Percentiles rank a stretch among this genome's conserved stretches.
These are phyloP conservation scores for Pocota personata DNA, from an alignment of 2,888 invertebrate species.

Conservation along the genomic window DNA sequence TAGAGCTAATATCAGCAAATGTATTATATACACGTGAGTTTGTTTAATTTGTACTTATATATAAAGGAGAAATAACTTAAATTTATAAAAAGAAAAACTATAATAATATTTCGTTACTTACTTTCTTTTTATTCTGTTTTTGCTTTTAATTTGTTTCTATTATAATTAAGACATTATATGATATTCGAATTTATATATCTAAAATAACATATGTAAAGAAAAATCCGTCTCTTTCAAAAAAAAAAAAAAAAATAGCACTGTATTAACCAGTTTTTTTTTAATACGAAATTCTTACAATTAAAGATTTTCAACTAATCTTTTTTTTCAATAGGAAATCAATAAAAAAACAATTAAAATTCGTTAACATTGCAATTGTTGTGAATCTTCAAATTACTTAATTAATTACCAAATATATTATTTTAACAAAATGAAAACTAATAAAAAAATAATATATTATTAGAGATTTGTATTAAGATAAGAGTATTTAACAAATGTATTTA, in stretches of 20 bases:
- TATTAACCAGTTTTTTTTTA: neutral
- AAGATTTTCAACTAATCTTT: constrained; percentile 1
- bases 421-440: constrained; percentile 8
- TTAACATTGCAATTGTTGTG: constrained; percentile 51
- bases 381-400: constrained; percentile 66
- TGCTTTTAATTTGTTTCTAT: neutral
- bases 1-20: constrained; percentile 33
- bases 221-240: constrained; percentile 22
- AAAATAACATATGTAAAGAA: neutral
- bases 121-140: constrained; percentile 24
- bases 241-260: neutral
- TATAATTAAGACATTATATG: constrained; percentile 22
- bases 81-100: constrained; percentile 14
- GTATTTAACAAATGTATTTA: constrained; percentile 39
- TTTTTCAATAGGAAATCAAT: neutral
- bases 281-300: neutral
- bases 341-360: neutral
- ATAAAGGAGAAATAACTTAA: constrained; percentile 47
- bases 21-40: constrained; percentile 46
- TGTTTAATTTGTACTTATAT: constrained; percentile 50
- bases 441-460: neutral
- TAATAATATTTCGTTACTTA: constrained; percentile 35
- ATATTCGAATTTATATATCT: constrained; percentile 60
- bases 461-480: constrained; percentile 18
- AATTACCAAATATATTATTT: constrained; percentile 59